Percentiles rank a stretch among this genome's conserved stretches.
Conservation (phyloP, 2,888 invertebrate genomes). For the Calameuta idolon region DNA sequence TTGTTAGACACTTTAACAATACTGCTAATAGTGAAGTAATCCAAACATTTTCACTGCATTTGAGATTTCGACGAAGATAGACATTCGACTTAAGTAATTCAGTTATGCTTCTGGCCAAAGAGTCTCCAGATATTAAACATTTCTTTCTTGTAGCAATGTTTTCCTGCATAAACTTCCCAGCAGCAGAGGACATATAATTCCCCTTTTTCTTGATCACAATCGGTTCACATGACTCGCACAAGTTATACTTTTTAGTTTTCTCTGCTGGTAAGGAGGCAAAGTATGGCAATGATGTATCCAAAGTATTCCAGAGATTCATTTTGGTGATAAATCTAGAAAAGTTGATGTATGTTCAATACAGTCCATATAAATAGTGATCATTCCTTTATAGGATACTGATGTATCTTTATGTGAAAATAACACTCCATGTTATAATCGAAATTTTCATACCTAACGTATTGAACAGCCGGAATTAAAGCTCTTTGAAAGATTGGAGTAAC, state of each 20-base stretch:
- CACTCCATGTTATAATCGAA: background rate
- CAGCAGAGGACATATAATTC: background rate
- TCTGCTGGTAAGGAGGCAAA: background rate
- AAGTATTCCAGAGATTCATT: background rate
- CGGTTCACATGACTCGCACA: background rate
- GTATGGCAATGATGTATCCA: background rate
- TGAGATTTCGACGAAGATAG: slow-evolving; percentile 16
- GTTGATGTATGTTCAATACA: background rate
- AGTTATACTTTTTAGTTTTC: background rate
- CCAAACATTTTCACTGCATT: slow-evolving; percentile 23
- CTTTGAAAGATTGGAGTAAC: background rate
- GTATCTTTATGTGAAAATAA: background rate
- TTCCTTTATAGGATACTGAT: background rate
- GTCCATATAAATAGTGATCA: background rate
- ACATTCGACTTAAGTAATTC: background rate
- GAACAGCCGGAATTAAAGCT: background rate
- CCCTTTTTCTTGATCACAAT: background rate
- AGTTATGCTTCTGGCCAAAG: background rate
- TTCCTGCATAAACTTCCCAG: no score
- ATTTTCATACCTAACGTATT: background rate
- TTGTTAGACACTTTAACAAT: slow-evolving; percentile 51
- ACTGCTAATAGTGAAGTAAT: slow-evolving; percentile 35
- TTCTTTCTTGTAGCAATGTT: no score
- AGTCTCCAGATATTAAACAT: background rate
- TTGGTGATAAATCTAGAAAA: background rate